Conservation (phyloP, 2,797 vertebrate species). For the Gallinago solitaria region DNA sequence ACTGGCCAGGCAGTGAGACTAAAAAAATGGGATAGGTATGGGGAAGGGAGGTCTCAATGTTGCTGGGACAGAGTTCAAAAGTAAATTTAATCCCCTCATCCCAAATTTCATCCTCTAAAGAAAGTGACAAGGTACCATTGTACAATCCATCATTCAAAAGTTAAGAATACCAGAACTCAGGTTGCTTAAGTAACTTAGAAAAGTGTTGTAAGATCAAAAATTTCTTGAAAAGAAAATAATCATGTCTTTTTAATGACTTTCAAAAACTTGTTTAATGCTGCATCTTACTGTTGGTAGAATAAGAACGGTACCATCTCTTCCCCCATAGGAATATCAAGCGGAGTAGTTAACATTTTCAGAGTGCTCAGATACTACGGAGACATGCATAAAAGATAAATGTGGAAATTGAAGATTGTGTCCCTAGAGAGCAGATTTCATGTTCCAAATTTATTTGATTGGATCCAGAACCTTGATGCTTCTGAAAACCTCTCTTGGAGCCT, state of each 20-base stretch:
- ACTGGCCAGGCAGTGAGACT: not conserved
- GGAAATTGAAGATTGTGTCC: not conserved
- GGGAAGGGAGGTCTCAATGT: not conserved
- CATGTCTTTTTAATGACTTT: not conserved
- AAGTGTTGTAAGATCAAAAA: not conserved
- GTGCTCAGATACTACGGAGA: not conserved
- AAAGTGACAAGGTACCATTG: not conserved
- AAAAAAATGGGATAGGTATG: not conserved
- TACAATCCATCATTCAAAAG: not conserved
- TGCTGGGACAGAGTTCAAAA: not conserved
- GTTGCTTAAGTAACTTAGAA: not conserved
- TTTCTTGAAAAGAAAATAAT: not conserved
- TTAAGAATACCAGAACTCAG: not conserved
- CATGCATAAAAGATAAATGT: not conserved
- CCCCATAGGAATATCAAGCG: not conserved
- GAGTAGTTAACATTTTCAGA: not conserved
- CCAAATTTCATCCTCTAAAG: not conserved
- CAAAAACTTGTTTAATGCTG: not conserved
- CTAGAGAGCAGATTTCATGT: not conserved
- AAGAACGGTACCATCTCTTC: not conserved
- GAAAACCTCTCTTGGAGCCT: not conserved
- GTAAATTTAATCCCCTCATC: not conserved
- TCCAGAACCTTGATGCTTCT: not conserved
- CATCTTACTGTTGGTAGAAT: not conserved
- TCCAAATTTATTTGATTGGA: not conserved